Evolutionary conservation across 2,888 invertebrate species (phyloP).

Genomic region (Campoplex nolae): DNA sequence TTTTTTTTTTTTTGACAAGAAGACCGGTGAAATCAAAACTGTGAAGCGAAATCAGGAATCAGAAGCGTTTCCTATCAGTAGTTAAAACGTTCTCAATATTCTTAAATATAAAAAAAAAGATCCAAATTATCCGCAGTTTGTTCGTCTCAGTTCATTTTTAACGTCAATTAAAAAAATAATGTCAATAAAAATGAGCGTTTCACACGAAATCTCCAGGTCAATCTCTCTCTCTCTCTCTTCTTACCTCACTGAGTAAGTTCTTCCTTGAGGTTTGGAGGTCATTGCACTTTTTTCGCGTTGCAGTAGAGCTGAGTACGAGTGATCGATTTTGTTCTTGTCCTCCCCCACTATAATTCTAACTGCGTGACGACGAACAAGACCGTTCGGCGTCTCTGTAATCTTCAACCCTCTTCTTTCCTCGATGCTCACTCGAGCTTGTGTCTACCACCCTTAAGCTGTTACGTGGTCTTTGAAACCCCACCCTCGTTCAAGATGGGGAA

Average conservation of each 20-base stretch:
- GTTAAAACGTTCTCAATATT: background rate
- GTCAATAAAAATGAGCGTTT: background rate
- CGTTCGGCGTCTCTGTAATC: constrained; percentile 46
- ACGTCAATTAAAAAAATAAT: background rate
- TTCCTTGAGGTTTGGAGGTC: constrained; percentile 81
- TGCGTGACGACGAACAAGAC: constrained; percentile 49
- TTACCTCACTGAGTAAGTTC: constrained; percentile 81
- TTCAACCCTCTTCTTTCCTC: constrained; percentile 39
- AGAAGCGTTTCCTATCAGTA: no score
- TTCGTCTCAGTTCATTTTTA: no score
- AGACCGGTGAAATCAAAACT: no score
- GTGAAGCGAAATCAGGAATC: no score
- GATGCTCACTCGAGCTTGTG: constrained; percentile 53
- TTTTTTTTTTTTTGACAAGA: no score
- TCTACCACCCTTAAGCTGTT: constrained; percentile 32
- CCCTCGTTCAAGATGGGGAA: constrained; percentile 66
- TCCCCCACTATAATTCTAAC: constrained; percentile 16
- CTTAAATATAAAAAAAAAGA: background rate
- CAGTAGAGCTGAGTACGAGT: constrained; percentile 73
- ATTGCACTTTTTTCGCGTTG: constrained; percentile 78
- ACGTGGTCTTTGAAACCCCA: constrained; percentile 26
- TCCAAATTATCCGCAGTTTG: no score
- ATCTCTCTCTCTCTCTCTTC: constrained; percentile 64
- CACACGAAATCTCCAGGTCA: background rate
- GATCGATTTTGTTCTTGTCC: constrained; percentile 71